Percentiles rank a stretch among this genome's conserved stretches.
phyloP scores from a whole-genome alignment of 2,888 invertebrate genomes.

The Aquatica leii region DNA sequence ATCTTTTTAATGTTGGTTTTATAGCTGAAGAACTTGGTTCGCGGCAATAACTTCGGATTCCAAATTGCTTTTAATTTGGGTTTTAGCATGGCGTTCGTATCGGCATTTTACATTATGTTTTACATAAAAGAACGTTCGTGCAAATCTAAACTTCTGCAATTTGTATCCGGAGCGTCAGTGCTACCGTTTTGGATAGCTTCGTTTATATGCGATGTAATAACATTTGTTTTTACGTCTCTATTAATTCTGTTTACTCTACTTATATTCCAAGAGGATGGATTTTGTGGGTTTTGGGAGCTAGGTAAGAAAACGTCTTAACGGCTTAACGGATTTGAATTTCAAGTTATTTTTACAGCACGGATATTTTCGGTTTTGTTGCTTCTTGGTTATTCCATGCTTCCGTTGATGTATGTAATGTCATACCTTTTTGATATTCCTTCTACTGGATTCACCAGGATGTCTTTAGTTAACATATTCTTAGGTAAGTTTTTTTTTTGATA shows the following conservation, averaged over 20 bases:
- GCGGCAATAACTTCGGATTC: constrained; percentile 61
- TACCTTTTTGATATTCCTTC: constrained; percentile 75
- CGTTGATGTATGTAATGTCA: constrained; percentile 75
- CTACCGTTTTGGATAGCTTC: constrained; percentile 74
- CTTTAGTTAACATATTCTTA: constrained; percentile 75
- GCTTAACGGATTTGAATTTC: constrained; percentile 11
- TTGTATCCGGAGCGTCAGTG: constrained; percentile 74
- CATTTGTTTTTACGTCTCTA: constrained; percentile 67
- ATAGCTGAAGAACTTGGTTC: constrained; percentile 51
- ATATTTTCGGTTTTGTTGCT: constrained; percentile 70
- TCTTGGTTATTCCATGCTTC: constrained; percentile 77
- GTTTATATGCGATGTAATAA: constrained; percentile 72
- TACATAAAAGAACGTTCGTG: constrained; percentile 71
- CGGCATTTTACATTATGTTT: constrained; percentile 70
- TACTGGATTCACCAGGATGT: constrained; percentile 76
- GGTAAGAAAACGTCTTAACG: constrained; percentile 56
- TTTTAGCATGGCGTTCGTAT: constrained; percentile 76
- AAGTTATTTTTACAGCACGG: constrained; percentile 51
- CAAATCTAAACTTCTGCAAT: constrained; percentile 75
- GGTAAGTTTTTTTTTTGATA: too few species aligned
- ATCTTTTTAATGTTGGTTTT: constrained; percentile 30
- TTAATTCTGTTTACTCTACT: constrained; percentile 68
- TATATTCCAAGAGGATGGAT: constrained; percentile 72
- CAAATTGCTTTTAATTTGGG: constrained; percentile 73
- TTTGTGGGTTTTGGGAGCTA: constrained; percentile 62